Base-by-base conservation (phyloP, 2,113 vertebrate genomes). In the Tragelaphus buxtoni region DNA sequence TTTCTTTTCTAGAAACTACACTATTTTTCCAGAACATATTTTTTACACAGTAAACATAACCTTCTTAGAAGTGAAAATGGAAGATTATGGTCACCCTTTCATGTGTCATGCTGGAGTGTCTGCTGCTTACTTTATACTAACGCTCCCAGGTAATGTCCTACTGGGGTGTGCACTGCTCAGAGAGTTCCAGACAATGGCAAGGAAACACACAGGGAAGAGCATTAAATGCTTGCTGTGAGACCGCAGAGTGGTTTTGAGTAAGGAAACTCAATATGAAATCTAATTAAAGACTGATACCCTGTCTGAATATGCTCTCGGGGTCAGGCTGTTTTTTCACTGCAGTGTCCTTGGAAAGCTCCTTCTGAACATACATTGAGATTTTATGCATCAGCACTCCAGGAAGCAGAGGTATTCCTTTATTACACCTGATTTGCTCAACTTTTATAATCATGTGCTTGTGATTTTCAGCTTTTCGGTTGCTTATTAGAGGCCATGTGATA, bases 31-130 rank as follows among this genome's bases (percentile, higher is more conserved):
- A 39, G 72, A 94, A 7, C n/a, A 96, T 35, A 87, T 35, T 32
- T 84, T 81, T 77, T 98, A 97, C 45, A 98, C 97, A 0, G 84
- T 98, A 53, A 97, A 97, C 88, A 96, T 98, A 51, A 98, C 97
- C 17, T 97, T 98, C 86, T 83, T 76, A 5, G 94, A 97, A 94
- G 97, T 98, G 72, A 97, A 96, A 90, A 96, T 89, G 85, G 98
- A 98, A 76, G 98, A 98, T 65, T 98, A 98, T 0, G 88, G 72
- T 28, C 96, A 20, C 8, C 97, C 91, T 51, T 98, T 98, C 79
- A 76, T 6, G 0, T 98, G 98, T 2, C 96, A 97, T 0, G 97
- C 97, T 14, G 98, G 98, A 2, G 91, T 97, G 22, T 94, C 97
- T 0, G 89, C 96, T 4, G 97, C 97, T 2, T 96, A 97, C 74